Evolutionary conservation across 2,113 vertebrate genomes (phyloP), one percentile per base, ranked within the genome.

Genomic region (Lepus americanus): DNA sequence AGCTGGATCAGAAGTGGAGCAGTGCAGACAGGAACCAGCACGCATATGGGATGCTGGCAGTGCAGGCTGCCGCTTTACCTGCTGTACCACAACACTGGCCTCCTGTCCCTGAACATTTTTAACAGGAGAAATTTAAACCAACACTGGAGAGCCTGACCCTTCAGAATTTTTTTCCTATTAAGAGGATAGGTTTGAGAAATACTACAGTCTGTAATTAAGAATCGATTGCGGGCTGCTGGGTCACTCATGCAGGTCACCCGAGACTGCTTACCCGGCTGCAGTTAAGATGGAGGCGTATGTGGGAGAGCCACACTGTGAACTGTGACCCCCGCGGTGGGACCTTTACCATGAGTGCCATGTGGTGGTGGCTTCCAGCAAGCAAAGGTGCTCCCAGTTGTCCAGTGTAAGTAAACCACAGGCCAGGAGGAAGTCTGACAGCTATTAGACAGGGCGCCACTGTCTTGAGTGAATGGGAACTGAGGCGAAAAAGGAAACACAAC

Each of bases 341-440:
- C n/a, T 99, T 99, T 97, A 99, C 98, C 0, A 99, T 99, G 99
- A 99, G 99, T 44, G 98, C 98, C 51, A 99, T 99, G 98, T 95
- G 99, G 99, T 91, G 99, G 99, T 78, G 99, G 99, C 87, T 99
- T 99, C 97, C 99, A 99, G 98, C 98, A 27, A 98, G 99, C 66
- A 99, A 99, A 98, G 99, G 99, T 19, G 99, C 99, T 97, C 97
- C 98, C 94, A 99, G 99, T 90, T 98, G 99, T 90, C 99, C 99
- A 33, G 98, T 98, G 92, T 99, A 99, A 23, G 98, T 99, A 92
- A 99, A 97, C 96, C 99, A 99, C 97, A 98, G 99, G 74, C 97
- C 99, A 97, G 98, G 94, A 89, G 99, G 98, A 6, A 99, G 99
- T 66, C 76, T 99, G 98, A 99, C 98, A 1, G 99, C 99, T n/a